A percentile compares a stretch with the other conserved stretches of the same genome.
Evolutionary conservation across 2,888 invertebrate species (phyloP).

Genomic region (Athalia cordata): DNA sequence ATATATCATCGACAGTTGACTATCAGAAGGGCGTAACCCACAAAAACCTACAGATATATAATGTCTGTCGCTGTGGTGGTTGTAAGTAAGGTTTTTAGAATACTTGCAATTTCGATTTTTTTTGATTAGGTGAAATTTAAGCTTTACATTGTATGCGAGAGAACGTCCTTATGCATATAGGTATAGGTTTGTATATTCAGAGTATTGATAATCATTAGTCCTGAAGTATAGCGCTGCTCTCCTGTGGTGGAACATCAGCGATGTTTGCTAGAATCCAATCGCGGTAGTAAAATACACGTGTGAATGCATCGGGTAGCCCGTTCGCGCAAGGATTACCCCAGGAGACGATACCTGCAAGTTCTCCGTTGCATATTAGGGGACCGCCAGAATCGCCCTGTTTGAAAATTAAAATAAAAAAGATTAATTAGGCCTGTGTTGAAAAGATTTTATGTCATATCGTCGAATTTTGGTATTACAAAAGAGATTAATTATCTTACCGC

Average conservation of each 20-base stretch:
- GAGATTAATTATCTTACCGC: not conserved
- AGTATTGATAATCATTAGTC: slow-evolving; percentile 7
- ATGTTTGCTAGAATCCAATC: slow-evolving; percentile 29
- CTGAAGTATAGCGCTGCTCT: not conserved
- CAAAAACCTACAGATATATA: too few relatives aligned
- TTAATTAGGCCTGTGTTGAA: not conserved
- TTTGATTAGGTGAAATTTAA: too few relatives aligned
- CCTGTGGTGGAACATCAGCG: slow-evolving; percentile 16
- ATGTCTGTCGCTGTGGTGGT: too few relatives aligned
- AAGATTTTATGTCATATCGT: too few relatives aligned
- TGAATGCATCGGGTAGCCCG: slow-evolving; percentile 24
- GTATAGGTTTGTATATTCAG: not conserved
- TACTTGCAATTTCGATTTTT: too few relatives aligned
- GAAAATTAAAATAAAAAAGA: too few relatives aligned
- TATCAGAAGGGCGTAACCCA: too few relatives aligned
- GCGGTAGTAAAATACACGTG: slow-evolving; percentile 28
- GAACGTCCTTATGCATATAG: not conserved
- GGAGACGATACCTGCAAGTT: slow-evolving; percentile 39
- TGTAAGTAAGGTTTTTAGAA: too few relatives aligned
- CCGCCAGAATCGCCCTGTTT: slow-evolving; percentile 44
- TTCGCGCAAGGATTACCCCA: slow-evolving; percentile 39
- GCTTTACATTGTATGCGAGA: too few relatives aligned
- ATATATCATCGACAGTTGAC: too few relatives aligned
- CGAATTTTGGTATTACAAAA: not conserved
- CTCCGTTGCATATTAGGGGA: slow-evolving; percentile 40